Evolutionary conservation across 2,797 vertebrate genomes (phyloP).

Genomic region (Uromys caudimaculatus): DNA sequence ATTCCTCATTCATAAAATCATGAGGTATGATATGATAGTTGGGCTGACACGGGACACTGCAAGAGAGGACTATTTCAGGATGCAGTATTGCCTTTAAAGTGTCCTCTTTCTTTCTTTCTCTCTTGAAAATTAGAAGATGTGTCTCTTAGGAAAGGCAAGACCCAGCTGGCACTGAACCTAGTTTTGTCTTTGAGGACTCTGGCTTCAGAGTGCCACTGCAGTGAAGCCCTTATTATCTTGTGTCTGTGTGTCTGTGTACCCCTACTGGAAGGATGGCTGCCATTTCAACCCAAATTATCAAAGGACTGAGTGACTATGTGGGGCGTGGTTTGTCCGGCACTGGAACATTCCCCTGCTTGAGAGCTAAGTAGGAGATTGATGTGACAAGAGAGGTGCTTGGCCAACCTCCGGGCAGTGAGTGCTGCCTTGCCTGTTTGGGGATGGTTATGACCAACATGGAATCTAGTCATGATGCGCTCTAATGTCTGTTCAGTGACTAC

Average conservation of each 20-base stretch:
- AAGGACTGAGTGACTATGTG: neutral
- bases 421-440: neutral
- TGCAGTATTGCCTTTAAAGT: neutral
- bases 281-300: slow-evolving; percentile 18
- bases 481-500: neutral
- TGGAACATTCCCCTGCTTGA: neutral
- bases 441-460: neutral
- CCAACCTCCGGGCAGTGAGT: neutral
- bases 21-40: neutral
- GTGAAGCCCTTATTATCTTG: neutral
- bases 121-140: neutral
- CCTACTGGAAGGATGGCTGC: neutral
- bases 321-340: neutral
- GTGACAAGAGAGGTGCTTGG: neutral
- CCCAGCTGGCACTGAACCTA: neutral
- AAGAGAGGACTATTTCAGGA: neutral
- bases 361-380: neutral
- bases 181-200: slow-evolving; percentile 17
- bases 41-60: neutral
- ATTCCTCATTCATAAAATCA: neutral
- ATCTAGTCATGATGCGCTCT: neutral
- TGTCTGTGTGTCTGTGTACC: neutral
- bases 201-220: neutral
- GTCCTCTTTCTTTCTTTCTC: neutral
- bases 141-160: neutral